Conservation (phyloP, 2,888 invertebrate genomes). For the Philereme transversata region DNA sequence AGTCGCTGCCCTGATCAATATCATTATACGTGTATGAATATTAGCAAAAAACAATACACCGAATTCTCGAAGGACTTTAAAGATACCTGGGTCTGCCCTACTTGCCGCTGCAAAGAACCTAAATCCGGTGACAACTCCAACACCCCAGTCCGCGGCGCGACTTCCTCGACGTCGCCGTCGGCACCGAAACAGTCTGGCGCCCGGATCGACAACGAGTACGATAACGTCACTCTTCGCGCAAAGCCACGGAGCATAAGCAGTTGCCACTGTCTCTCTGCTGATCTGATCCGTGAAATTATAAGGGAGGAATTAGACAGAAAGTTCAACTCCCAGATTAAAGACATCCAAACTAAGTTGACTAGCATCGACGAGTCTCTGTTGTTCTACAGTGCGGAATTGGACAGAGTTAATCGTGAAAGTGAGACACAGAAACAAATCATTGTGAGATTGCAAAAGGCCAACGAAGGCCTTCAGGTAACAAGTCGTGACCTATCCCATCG, state of each 20-base stretch:
- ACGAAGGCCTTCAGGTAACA: slow-evolving; percentile 17
- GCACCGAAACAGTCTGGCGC: too few relatives aligned
- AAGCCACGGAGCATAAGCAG: slow-evolving; percentile 9
- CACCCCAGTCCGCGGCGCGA: too few relatives aligned
- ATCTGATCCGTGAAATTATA: slow-evolving; percentile 26
- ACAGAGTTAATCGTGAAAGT: slow-evolving; percentile 7
- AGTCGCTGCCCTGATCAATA: too few relatives aligned
- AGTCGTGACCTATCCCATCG: slow-evolving; percentile 14
- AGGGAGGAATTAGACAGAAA: slow-evolving; percentile 24
- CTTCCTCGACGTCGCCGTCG: too few relatives aligned
- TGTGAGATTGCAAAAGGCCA: slow-evolving; percentile 15
- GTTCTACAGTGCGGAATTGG: slow-evolving; percentile 13
- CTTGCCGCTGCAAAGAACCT: too few relatives aligned
- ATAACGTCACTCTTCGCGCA: slow-evolving; percentile 20
- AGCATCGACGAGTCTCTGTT: slow-evolving; percentile 12
- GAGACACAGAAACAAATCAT: slow-evolving; percentile 4
- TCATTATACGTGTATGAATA: too few relatives aligned
- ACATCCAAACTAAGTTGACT: slow-evolving; percentile 8
- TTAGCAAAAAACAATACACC: too few relatives aligned
- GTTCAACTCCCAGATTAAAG: slow-evolving; percentile 10
- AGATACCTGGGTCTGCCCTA: too few relatives aligned
- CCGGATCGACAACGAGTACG: neutral
- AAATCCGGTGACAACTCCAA: too few relatives aligned
- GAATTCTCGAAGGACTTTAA: too few relatives aligned
- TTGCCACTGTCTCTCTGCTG: slow-evolving; percentile 22